Conservation (phyloP, 1,140 invertebrate species). For the Bathynomus jamesi region DNA sequence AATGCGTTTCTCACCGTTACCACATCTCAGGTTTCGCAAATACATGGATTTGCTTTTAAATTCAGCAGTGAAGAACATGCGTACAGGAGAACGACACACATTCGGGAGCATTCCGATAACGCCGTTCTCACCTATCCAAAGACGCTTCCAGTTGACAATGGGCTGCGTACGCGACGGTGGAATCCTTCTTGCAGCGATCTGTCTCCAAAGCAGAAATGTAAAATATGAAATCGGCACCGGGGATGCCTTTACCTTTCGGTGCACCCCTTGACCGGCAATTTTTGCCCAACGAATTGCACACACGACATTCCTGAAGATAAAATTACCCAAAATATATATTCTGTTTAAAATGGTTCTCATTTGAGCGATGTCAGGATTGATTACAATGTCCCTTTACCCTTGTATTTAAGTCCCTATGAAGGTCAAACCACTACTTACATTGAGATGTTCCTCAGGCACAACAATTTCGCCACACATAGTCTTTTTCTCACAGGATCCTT, state of each 20-base stretch:
- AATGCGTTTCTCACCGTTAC: neutral
- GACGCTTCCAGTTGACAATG: conserved; percentile 95
- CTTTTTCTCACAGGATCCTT: conserved; percentile 67
- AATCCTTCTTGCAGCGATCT: conserved; percentile 69
- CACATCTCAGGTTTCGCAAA: neutral
- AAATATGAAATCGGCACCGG: conserved; percentile 87
- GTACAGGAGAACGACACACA: too few species aligned
- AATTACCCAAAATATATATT: neutral
- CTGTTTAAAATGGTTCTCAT: neutral
- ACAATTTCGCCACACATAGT: conserved; percentile 91
- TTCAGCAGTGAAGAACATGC: too few species aligned
- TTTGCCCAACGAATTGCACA: conserved; percentile 74
- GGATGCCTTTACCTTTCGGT: conserved; percentile 57
- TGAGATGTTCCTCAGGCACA: conserved; percentile 84
- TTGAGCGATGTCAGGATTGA: neutral
- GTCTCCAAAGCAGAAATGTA: conserved; percentile 93
- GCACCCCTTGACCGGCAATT: conserved; percentile 56
- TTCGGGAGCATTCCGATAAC: too few species aligned
- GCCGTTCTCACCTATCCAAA: conserved; percentile 64
- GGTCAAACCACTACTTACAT: conserved; percentile 54
- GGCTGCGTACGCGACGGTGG: conserved; percentile 94
- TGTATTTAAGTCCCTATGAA: neutral
- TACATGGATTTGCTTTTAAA: too few species aligned
- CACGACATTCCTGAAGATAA: conserved; percentile 64
- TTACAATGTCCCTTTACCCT: neutral